These are phyloP conservation scores for Cheilosia vulpina DNA, from an alignment of 2,888 invertebrate species.

Conservation along the genomic window DNA sequence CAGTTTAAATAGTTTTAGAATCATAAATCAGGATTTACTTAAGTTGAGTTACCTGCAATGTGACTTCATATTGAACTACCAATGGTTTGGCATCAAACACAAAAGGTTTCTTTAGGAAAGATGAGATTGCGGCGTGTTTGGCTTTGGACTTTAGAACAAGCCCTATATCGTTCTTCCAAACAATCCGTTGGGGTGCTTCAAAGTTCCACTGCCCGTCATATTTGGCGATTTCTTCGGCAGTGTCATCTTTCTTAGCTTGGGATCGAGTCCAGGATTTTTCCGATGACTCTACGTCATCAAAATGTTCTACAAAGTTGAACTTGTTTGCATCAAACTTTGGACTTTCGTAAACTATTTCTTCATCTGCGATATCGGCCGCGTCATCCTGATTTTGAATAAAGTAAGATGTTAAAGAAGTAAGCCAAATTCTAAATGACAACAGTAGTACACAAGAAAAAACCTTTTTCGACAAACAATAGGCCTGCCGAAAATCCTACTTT, in stretches of 20 bases:
- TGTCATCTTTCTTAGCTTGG: constrained; percentile 94
- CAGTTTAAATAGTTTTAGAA: background rate
- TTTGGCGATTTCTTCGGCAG: constrained; percentile 95
- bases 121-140: constrained; percentile 96
- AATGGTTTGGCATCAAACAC: constrained; percentile 92
- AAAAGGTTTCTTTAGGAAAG: constrained; percentile 91
- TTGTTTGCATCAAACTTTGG: constrained; percentile 87
- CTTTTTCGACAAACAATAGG: no score
- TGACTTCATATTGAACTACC: constrained; percentile 96
- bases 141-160: constrained; percentile 96
- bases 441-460: no score
- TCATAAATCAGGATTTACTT: background rate
- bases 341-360: constrained; percentile 86
- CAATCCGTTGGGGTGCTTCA: constrained; percentile 90
- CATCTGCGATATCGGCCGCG: constrained; percentile 57
- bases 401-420: background rate
- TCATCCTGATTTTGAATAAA: constrained; percentile 23
- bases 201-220: constrained; percentile 94
- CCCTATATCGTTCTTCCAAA: constrained; percentile 93
- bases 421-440: no score
- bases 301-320: constrained; percentile 92
- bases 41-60: constrained; percentile 86
- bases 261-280: constrained; percentile 93
- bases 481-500: no score
- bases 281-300: constrained; percentile 90